A percentile compares a stretch with the other conserved stretches of the same genome.
phyloP scores from a whole-genome alignment of 2,888 invertebrate species.

The Pandemis heparana region DNA sequence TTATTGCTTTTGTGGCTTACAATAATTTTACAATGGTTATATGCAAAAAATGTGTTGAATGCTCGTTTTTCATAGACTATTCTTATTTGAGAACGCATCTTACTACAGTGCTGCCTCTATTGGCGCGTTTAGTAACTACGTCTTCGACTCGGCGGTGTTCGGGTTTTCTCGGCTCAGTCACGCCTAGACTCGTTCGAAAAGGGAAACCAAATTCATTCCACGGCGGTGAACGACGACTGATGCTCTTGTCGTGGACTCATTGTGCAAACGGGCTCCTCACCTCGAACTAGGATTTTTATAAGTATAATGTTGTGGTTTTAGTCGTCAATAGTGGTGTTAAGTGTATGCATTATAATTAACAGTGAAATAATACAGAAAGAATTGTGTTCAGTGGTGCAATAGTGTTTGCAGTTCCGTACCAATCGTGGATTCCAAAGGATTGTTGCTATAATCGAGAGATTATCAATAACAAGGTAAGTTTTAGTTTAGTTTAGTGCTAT shows the following conservation, averaged over 20 bases:
- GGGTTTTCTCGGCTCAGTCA: slow-evolving; percentile 80
- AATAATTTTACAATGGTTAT: too few relatives aligned
- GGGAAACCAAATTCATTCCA: slow-evolving; percentile 83
- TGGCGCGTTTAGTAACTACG: slow-evolving; percentile 51
- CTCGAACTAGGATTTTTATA: slow-evolving; percentile 71
- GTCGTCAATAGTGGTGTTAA: slow-evolving; percentile 75
- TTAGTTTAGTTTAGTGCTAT: slow-evolving; percentile 47
- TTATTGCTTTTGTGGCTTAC: too few relatives aligned
- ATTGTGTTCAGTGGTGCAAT: slow-evolving; percentile 80
- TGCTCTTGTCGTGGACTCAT: slow-evolving; percentile 81
- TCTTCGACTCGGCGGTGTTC: slow-evolving; percentile 66
- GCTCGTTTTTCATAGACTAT: neutral
- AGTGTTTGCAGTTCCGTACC: slow-evolving; percentile 70
- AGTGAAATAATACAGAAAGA: slow-evolving; percentile 71
- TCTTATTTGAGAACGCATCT: slow-evolving; percentile 55
- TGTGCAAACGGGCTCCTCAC: slow-evolving; percentile 77
- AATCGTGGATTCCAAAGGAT: slow-evolving; percentile 80
- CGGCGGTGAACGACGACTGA: slow-evolving; percentile 83
- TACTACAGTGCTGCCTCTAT: slow-evolving; percentile 62
- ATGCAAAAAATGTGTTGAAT: neutral
- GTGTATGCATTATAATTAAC: slow-evolving; percentile 69
- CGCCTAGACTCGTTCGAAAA: slow-evolving; percentile 85
- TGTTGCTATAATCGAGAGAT: slow-evolving; percentile 69
- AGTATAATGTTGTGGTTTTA: slow-evolving; percentile 78
- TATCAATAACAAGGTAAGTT: slow-evolving; percentile 71